Conservation (phyloP, 2,113 vertebrate species). For the Rhinopithecus roxellana region DNA sequence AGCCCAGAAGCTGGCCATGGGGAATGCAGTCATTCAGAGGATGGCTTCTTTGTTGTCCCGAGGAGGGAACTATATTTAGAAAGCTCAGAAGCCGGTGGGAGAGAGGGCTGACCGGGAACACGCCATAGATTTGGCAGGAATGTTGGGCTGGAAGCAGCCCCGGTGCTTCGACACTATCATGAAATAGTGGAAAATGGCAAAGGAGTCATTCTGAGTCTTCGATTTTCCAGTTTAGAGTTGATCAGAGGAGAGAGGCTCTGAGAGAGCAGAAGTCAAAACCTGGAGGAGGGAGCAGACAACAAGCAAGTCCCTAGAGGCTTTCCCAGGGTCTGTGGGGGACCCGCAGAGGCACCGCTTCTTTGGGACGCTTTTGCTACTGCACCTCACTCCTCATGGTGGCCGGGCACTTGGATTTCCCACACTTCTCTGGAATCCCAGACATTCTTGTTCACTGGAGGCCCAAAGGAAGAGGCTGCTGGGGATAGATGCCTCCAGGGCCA, state of each 20-base stretch:
- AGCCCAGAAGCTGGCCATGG: background rate
- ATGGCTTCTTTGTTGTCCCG: background rate
- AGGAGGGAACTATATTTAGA: conserved; percentile 63
- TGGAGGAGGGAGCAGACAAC: no score
- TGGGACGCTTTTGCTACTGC: rapidly evolving
- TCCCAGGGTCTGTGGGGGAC: rapidly evolving
- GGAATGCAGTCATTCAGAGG: background rate
- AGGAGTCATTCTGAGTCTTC: background rate
- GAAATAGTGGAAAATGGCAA: conserved; percentile 42
- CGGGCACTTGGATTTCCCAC: background rate
- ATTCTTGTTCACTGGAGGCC: background rate
- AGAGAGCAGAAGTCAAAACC: background rate
- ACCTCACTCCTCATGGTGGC: background rate
- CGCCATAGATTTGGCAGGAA: background rate
- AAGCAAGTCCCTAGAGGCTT: background rate
- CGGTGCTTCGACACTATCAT: background rate
- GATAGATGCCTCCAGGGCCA: background rate
- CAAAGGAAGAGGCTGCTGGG: background rate
- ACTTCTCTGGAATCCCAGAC: background rate
- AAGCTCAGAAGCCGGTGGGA: background rate
- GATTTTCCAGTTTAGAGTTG: background rate
- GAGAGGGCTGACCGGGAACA: background rate
- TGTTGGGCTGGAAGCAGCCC: background rate
- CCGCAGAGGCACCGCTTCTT: rapidly evolving
- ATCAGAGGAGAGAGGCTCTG: background rate